Base-by-base conservation (phyloP, 2,113 vertebrate species). In the Plecotus auritus region DNA sequence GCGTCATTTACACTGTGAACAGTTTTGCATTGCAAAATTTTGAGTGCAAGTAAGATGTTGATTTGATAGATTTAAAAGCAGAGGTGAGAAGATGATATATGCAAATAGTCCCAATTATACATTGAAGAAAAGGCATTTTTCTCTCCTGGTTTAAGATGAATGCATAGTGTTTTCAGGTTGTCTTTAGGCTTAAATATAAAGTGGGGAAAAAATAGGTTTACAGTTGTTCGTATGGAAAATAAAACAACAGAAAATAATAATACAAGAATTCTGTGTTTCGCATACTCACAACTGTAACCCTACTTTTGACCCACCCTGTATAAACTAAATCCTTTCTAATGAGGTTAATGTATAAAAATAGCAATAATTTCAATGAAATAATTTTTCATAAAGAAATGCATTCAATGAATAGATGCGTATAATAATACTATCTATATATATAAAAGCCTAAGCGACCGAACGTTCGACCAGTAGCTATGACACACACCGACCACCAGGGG, bases 131-230 rank as follows among this genome's bases (percentile, higher is more conserved):
- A 88, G 28, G 5, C 7, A 4, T 91, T 84, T 85, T 40, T 16
- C 26, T 95, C 12, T 10, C 85, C 20, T 11, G 90, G 87, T 28
- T 95, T 85, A 28, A 51, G 11, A 83, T 72, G 16, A 30, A 45
- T 96, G 42, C 14, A 32, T 95, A 85, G 72, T 90, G 72, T 97
- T 96, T 96, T 82, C 45, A 88, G 85, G n/a, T 94, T 96, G 61
- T 82, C 45, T 89, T 35, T 90, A 88, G 40, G 37, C 73, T 69
- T 80, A 88, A 90, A 88, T 86, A 56, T 22, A 82, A 47, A 47
- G 73, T 47, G 42, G n/a, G 30, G 45, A 28, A 47, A 47, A 76
- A 32, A 45, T 20, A 76, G 73, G 42, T 32, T 32, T 32, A 47
- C 66, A 35, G 66, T n/a, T 69, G 66, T 69, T 8, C 8, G 16